A percentile compares a stretch with the other conserved stretches of the same genome.
Conservation (phyloP, 1,140 invertebrate species). For the Amyelois transitella region DNA sequence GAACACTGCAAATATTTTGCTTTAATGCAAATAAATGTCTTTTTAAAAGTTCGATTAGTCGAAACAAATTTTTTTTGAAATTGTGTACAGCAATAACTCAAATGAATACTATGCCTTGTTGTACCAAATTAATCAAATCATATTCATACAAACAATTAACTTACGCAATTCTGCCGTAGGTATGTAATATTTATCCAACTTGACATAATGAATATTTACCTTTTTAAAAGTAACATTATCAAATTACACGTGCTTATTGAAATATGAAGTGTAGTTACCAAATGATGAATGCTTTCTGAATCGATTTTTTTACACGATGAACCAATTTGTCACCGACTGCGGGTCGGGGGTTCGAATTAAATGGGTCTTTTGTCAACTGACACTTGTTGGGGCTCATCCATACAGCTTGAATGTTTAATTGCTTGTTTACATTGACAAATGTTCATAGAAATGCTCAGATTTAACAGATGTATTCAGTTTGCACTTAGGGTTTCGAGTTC, state of each 20-base stretch:
- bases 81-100: too few species aligned
- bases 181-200: too few species aligned
- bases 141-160: too few species aligned
- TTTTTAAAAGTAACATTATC: background rate
- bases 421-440: slow-evolving; percentile 67
- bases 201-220: too few species aligned
- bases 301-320: slow-evolving; percentile 32
- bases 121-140: too few species aligned
- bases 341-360: slow-evolving; percentile 38
- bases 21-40: too few species aligned
- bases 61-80: too few species aligned
- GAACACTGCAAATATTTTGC: too few species aligned
- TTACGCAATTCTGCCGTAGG: too few species aligned
- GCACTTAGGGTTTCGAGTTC: background rate
- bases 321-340: slow-evolving; percentile 52
- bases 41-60: too few species aligned
- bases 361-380: slow-evolving; percentile 48
- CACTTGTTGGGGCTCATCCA: slow-evolving; percentile 55
- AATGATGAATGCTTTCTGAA: background rate
- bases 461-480: background rate
- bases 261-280: background rate
- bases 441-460: slow-evolving; percentile 13
- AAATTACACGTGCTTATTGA: background rate
- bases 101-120: too few species aligned
- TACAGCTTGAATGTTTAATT: slow-evolving; percentile 49